Evolutionary conservation across 2,113 vertebrate genomes (phyloP).

Genomic region (Pachyramphus minor): DNA sequence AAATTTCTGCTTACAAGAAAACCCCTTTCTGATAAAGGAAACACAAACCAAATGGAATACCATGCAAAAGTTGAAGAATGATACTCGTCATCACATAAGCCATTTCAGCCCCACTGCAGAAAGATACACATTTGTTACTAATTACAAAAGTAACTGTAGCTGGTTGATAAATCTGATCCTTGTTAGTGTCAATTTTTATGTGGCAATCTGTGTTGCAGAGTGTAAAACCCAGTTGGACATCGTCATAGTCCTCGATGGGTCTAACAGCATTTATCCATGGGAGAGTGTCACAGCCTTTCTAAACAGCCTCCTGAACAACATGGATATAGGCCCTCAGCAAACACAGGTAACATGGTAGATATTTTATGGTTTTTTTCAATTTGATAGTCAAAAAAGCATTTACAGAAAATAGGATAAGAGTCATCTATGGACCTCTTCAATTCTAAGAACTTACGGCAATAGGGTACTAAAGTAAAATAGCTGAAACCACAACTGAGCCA

Average conservation of each 20-base stretch:
- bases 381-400: neutral
- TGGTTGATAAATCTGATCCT: neutral
- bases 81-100: neutral
- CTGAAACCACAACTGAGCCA: neutral
- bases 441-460: neutral
- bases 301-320: conserved; percentile 80
- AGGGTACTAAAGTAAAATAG: neutral
- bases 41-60: neutral
- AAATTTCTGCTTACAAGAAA: neutral
- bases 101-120: neutral
- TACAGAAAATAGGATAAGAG: neutral
- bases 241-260: conserved; percentile 92
- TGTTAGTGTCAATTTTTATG: neutral
- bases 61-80: neutral
- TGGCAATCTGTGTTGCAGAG: conserved; percentile 73
- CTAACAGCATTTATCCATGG: conserved; percentile 98
- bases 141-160: neutral
- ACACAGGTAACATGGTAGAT: conserved; percentile 80
- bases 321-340: conserved; percentile 84
- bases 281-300: conserved; percentile 83
- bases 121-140: neutral
- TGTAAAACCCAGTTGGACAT: conserved; percentile 89
- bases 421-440: neutral
- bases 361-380: neutral
- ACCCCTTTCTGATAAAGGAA: neutral